Conservation (phyloP, 1,140 invertebrate genomes). For the Heterodera carotae region DNA sequence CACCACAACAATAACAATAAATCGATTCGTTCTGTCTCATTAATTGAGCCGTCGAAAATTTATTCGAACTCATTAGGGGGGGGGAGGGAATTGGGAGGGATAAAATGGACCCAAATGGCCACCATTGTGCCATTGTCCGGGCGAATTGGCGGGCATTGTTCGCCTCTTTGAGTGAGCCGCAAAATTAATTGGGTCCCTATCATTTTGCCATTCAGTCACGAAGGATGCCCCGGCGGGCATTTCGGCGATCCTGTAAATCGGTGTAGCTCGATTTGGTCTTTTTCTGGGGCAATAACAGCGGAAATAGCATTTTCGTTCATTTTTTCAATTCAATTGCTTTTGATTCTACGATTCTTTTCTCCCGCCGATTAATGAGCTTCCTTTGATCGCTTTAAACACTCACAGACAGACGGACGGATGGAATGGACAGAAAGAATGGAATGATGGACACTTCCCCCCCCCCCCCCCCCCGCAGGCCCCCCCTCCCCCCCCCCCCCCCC, state of each 20-base stretch:
- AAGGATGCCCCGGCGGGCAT: not conserved
- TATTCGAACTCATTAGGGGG: not conserved
- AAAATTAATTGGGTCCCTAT: conserved; percentile 3
- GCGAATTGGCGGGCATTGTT: not conserved
- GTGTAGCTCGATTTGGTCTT: no score
- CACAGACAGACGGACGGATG: no score
- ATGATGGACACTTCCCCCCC: no score
- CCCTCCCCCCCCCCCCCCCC: no score
- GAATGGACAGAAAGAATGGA: no score
- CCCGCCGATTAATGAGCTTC: not conserved
- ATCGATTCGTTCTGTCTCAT: not conserved
- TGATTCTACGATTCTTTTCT: not conserved
- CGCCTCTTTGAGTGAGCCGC: not conserved
- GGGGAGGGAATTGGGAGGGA: not conserved
- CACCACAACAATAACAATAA: conserved; percentile 3
- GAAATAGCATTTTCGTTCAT: not conserved
- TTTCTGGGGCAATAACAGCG: no score
- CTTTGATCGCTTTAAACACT: not conserved
- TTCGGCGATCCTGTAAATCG: no score
- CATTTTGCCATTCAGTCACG: not conserved
- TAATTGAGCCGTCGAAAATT: no score
- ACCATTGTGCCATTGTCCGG: conserved; percentile 5
- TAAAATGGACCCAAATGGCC: not conserved
- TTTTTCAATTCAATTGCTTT: not conserved
- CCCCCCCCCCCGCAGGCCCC: no score